Evolutionary conservation across 2,113 vertebrate species (phyloP).

Genomic region (Orthonyx spaldingii): DNA sequence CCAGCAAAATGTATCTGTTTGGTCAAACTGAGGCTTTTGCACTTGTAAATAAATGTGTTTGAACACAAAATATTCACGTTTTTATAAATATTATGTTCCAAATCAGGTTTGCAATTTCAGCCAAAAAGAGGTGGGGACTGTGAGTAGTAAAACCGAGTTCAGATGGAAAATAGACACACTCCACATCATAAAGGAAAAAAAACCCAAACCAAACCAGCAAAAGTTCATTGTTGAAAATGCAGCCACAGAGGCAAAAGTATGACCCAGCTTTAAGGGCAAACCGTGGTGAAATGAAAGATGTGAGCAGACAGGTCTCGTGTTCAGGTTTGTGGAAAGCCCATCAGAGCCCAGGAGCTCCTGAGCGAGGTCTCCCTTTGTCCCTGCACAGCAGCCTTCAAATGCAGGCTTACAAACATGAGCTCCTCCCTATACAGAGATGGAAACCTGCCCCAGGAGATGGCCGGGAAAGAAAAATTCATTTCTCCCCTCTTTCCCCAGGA

Average conservation of each 20-base stretch:
- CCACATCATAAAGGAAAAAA: background rate
- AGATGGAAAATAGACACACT: background rate
- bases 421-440: accelerated
- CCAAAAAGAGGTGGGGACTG: background rate
- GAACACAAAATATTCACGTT: background rate
- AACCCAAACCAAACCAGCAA: background rate
- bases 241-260: background rate
- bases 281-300: background rate
- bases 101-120: background rate
- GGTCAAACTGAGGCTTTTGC: background rate
- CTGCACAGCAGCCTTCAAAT: background rate
- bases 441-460: background rate
- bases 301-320: background rate
- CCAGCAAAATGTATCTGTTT: background rate
- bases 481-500: background rate
- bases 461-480: background rate
- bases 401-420: background rate
- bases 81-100: background rate
- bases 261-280: background rate
- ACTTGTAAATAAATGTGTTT: background rate
- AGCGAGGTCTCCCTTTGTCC: background rate
- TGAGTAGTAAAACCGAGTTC: background rate
- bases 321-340: background rate
- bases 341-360: background rate
- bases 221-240: background rate